phyloP scores from a whole-genome alignment of 2,113 vertebrate genomes.

The Glaucidium brasilianum region DNA sequence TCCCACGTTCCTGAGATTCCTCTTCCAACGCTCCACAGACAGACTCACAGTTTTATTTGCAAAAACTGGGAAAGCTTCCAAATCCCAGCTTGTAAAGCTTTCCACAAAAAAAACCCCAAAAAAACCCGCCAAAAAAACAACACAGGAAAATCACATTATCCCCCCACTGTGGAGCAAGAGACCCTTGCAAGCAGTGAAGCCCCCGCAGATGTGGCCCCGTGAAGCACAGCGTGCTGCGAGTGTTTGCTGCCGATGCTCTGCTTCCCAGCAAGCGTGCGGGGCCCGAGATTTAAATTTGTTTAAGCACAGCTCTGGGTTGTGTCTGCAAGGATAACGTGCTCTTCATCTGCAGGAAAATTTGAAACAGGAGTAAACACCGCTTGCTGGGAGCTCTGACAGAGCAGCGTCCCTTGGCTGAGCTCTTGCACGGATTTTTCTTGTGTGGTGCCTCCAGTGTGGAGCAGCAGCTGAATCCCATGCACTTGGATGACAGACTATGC shows the following conservation, averaged over 20 bases:
- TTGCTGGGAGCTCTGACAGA: not conserved
- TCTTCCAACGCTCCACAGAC: slow-evolving; percentile 52
- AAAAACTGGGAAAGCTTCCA: slow-evolving; percentile 65
- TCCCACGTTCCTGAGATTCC: slow-evolving; percentile 54
- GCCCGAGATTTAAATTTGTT: not conserved
- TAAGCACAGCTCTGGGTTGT: not conserved
- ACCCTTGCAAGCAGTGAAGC: not conserved
- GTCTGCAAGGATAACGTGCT: not conserved
- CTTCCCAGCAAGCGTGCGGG: not conserved
- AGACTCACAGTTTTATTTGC: slow-evolving; percentile 62
- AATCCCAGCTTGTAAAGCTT: slow-evolving; percentile 40
- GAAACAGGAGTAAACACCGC: not conserved
- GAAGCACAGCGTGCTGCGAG: not conserved
- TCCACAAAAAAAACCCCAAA: slow-evolving; percentile 9
- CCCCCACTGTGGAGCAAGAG: not conserved
- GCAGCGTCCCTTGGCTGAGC: not conserved
- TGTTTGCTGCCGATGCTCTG: accelerated
- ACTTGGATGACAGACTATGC: not conserved
- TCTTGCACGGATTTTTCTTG: accelerated
- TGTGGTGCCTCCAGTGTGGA: not conserved
- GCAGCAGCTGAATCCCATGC: not conserved
- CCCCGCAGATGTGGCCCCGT: not conserved
- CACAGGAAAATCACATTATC: not conserved
- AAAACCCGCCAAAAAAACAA: too few relatives aligned
- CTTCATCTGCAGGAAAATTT: not conserved